Evolutionary conservation across 2,113 vertebrate genomes (phyloP), one percentile per base, ranked within the genome.

Genomic region (Mormyrus lacerda): DNA sequence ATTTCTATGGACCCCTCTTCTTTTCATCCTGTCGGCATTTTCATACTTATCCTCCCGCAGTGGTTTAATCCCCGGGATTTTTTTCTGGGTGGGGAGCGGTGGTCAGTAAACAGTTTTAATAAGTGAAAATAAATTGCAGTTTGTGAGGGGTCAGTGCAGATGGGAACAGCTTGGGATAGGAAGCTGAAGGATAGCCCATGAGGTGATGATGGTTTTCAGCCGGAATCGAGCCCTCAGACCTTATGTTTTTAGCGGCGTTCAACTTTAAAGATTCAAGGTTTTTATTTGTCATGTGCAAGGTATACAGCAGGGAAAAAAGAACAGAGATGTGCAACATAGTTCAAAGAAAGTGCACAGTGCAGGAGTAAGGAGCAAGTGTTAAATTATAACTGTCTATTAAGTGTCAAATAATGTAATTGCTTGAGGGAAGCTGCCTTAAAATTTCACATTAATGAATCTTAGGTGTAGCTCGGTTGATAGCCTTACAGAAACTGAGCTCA

Each of bases 41-140:
- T 92, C 83, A 88, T 92, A 76, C 87, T 53, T 94, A 92, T 94
- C 94, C 95, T 94, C 94, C 48, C 15, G 87, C 95, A 94, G 90
- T 93, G 17, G 90, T 93, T 95, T 96, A 96, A 95, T 95, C 94
- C 96, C 92, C 79, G 0, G 93, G 93, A 69, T 69, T 94, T 95
- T 94, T 94, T 83, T 92, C 91, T 90, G 93, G 92, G 92, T 90
- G 92, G 92, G 94, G 92, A 93, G 90, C 94, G 91, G 91, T 93
- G 92, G 90, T 95, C 90, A 95, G 95, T 95, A 94, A 95, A 93
- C 91, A 86, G 93, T 91, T 91, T 90, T 91, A 92, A 92, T 91
- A 92, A 93, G 90, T 65, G 91, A 88, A 88, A 88, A 91, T 89
- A 91, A 65, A 24, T 51, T 3, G 42, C 51, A 42, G 85, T 88